Percentiles rank a stretch among this genome's conserved stretches.
These are phyloP conservation scores for Burhinus bistriatus DNA, from an alignment of 2,113 vertebrate species.

Conservation along the genomic window DNA sequence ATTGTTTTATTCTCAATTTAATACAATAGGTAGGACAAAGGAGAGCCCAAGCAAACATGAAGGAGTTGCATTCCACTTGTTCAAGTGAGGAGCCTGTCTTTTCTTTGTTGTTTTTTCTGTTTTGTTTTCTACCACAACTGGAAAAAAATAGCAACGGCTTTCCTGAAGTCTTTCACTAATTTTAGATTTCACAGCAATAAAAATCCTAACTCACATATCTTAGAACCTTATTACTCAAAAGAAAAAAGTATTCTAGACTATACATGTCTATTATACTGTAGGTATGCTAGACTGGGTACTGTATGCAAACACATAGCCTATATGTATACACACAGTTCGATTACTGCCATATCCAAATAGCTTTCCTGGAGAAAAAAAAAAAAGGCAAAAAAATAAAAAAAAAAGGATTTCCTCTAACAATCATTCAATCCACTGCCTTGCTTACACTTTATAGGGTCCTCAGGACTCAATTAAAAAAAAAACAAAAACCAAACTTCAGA, in stretches of 20 bases:
- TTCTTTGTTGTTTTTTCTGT: neutral
- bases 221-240: neutral
- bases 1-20: neutral
- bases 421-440: fast-evolving
- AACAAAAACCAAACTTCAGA: fast-evolving
- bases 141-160: neutral
- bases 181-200: neutral
- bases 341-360: neutral
- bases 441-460: fast-evolving
- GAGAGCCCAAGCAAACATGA: neutral
- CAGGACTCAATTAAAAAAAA: neutral
- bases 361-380: neutral
- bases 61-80: neutral
- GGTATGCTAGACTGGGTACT: neutral
- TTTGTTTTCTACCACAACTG: no score
- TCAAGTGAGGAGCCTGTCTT: neutral
- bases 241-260: fast-evolving
- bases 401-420: neutral
- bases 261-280: fast-evolving
- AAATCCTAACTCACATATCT: fast-evolving
- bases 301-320: fast-evolving
- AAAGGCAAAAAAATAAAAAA: no score
- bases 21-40: neutral
- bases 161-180: neutral
- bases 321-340: fast-evolving